These are phyloP conservation scores for Pemphredon lugubris DNA, from an alignment of 2,888 invertebrate species.

Conservation along the genomic window DNA sequence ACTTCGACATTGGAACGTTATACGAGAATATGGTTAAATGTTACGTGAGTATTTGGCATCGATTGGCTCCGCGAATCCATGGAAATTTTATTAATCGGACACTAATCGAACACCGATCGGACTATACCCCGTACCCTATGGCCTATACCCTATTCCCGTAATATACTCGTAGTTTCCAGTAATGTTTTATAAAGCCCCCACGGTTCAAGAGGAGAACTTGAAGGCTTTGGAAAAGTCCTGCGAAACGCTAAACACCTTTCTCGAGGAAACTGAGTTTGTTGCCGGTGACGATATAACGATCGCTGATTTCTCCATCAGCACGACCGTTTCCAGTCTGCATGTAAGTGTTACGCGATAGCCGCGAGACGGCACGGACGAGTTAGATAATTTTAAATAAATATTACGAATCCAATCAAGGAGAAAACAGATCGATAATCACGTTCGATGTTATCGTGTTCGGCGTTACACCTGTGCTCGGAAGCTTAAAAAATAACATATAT, in stretches of 20 bases:
- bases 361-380: no score
- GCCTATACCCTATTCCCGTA: no score
- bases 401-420: background rate
- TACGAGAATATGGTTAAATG: constrained; percentile 87
- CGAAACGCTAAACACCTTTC: constrained; percentile 83
- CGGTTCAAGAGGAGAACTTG: constrained; percentile 71
- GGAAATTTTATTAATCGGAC: background rate
- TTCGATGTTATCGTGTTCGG: no score
- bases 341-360: constrained; percentile 62
- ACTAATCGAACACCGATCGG: no score
- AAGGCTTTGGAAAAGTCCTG: constrained; percentile 84
- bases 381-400: background rate
- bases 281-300: constrained; percentile 87
- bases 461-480: no score
- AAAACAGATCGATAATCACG: no score
- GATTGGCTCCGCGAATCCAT: background rate
- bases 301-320: constrained; percentile 86
- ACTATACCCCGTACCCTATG: no score
- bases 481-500: background rate
- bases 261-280: constrained; percentile 84
- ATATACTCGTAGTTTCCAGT: constrained; percentile 83
- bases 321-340: constrained; percentile 84
- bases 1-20: constrained; percentile 90
- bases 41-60: constrained; percentile 84
- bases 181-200: constrained; percentile 81